Conservation (phyloP, 2,888 invertebrate species). For the Leptopilina syphax region DNA sequence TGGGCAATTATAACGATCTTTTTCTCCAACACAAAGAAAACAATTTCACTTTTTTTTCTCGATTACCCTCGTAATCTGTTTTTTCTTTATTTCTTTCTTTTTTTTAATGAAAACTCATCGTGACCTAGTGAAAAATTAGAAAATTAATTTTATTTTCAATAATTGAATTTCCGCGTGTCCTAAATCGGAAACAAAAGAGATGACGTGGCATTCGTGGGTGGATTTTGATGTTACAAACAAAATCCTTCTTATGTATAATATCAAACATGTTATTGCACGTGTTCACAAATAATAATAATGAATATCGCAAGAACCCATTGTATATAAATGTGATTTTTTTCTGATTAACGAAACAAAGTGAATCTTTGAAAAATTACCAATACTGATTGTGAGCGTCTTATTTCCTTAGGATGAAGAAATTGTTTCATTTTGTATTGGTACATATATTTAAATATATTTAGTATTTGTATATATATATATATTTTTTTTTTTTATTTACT, state of each 20-base stretch:
- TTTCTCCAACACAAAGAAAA: too few species aligned
- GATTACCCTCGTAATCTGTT: too few species aligned
- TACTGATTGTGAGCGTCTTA: too few species aligned
- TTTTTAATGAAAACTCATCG: too few species aligned
- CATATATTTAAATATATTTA: too few species aligned
- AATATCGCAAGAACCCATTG: neutral
- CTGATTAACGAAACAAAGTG: neutral
- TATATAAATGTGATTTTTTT: neutral
- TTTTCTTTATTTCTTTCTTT: too few species aligned
- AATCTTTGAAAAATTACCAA: neutral
- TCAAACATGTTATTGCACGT: neutral
- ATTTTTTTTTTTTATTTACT: too few species aligned
- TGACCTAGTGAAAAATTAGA: too few species aligned
- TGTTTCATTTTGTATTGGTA: too few species aligned
- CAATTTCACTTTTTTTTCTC: too few species aligned
- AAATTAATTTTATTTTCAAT: neutral
- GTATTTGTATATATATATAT: neutral
- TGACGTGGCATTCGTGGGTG: conserved; percentile 65
- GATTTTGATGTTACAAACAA: conserved; percentile 51
- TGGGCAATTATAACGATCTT: too few species aligned
- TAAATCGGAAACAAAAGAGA: conserved; percentile 56
- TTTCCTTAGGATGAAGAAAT: too few species aligned
- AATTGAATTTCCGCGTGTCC: neutral
- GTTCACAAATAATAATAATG: neutral
- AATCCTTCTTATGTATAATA: neutral